phyloP scores from a whole-genome alignment of 1,140 invertebrate species.

The Rhopalosiphum padi region DNA sequence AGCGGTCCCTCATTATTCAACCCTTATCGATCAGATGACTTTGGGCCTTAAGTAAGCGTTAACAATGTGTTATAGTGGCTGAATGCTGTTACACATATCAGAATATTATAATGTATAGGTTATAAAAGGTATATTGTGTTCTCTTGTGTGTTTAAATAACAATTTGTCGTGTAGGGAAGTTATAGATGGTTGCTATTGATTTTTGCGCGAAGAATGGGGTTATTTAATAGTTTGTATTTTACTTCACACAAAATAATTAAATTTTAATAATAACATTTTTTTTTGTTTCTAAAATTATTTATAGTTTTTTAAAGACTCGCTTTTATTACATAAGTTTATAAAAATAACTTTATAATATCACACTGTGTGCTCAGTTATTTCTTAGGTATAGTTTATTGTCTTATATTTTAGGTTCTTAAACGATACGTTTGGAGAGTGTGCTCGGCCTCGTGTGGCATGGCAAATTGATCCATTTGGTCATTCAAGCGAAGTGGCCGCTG shows the following conservation, averaged over 20 bases:
- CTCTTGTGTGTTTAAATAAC: background rate
- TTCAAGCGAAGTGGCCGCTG: slow-evolving; percentile 83
- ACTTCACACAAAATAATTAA: too few relatives aligned
- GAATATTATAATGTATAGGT: background rate
- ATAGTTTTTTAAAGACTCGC: too few relatives aligned
- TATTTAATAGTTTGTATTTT: too few relatives aligned
- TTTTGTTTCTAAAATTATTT: too few relatives aligned
- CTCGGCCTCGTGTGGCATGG: slow-evolving; percentile 82
- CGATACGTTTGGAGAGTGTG: slow-evolving; percentile 85
- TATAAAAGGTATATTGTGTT: background rate
- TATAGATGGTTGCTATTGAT: background rate
- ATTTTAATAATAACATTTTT: too few relatives aligned
- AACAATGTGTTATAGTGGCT: background rate
- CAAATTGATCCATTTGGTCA: slow-evolving; percentile 96
- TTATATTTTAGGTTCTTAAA: slow-evolving; percentile 69
- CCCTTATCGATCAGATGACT: slow-evolving; percentile 75
- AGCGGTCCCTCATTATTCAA: slow-evolving; percentile 72
- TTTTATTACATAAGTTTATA: background rate
- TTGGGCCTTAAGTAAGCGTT: slow-evolving; percentile 62
- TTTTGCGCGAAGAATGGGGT: background rate
- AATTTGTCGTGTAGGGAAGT: slow-evolving; percentile 73
- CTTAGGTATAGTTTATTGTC: background rate
- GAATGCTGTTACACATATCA: too few relatives aligned
- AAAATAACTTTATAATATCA: background rate
- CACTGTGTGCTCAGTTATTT: background rate